Percentiles rank a stretch among this genome's conserved stretches.
phyloP scores from a whole-genome alignment of 2,113 vertebrate species.

The Condylura cristata region DNA sequence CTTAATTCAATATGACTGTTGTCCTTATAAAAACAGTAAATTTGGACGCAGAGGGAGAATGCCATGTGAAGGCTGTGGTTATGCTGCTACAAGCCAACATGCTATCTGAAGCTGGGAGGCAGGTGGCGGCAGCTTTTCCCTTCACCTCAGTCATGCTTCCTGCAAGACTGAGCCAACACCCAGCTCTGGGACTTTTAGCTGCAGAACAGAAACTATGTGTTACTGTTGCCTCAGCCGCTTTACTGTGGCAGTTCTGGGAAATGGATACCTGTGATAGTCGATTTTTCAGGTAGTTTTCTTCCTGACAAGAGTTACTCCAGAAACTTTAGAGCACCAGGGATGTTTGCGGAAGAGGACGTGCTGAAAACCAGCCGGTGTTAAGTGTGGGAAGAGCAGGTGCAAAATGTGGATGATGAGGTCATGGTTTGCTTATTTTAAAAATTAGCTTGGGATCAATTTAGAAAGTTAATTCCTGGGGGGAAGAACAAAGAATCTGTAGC shows the following conservation, averaged over 20 bases:
- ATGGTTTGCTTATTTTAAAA: conserved; percentile 58
- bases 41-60: neutral
- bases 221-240: neutral
- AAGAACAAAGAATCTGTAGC: neutral
- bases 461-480: neutral
- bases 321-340: neutral
- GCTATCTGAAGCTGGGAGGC: neutral
- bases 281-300: neutral
- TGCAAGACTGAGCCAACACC: neutral
- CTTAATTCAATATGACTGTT: neutral
- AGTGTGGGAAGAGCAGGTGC: conserved; percentile 55
- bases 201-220: neutral
- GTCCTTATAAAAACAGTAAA: neutral
- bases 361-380: neutral
- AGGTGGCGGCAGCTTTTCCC: too few species aligned
- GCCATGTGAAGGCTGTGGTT: neutral
- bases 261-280: neutral
- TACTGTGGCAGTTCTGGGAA: neutral
- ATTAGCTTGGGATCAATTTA: conserved; percentile 1
- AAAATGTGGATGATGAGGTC: conserved; percentile 35
- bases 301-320: neutral
- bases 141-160: neutral
- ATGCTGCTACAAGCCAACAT: neutral
- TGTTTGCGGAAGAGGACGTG: neutral
- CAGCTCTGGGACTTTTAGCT: neutral